Evolutionary conservation across 2,888 invertebrate species (phyloP).

Genomic region (Agrochola macilenta): DNA sequence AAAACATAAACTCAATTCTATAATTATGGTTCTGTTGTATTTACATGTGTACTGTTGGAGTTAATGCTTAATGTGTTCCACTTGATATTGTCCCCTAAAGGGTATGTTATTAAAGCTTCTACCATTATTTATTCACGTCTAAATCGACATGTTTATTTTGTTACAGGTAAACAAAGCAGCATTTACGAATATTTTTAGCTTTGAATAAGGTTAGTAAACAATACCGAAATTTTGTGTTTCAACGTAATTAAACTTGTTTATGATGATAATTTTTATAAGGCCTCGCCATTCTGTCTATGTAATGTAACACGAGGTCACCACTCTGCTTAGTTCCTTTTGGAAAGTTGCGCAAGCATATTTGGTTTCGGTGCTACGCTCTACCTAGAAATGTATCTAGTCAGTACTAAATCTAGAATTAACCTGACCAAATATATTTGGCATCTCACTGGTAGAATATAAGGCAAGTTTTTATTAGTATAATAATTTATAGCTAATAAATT

Average conservation of each 20-base stretch:
- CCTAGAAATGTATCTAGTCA: background rate
- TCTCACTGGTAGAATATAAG: constrained; percentile 9
- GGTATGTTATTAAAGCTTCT: constrained; percentile 34
- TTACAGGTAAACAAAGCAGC: constrained; percentile 82
- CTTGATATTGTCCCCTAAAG: constrained; percentile 2
- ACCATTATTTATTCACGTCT: constrained; percentile 63
- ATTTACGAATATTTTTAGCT: constrained; percentile 51
- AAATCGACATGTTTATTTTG: constrained; percentile 71
- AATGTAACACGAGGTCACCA: constrained; percentile 60
- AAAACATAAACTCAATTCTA: constrained; percentile 1
- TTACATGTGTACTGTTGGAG: constrained; percentile 17
- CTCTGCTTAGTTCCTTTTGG: constrained; percentile 56
- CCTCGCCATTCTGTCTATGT: constrained; percentile 43
- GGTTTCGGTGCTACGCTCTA: constrained; percentile 36
- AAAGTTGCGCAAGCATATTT: constrained; percentile 60
- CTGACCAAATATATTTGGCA: constrained; percentile 17
- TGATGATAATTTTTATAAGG: constrained; percentile 35
- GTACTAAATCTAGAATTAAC: constrained; percentile 20
- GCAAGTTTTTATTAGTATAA: constrained; percentile 11
- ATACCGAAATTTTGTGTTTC: constrained; percentile 43
- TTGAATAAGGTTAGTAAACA: constrained; percentile 67
- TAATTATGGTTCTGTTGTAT: constrained; percentile 13
- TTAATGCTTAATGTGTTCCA: constrained; percentile 28
- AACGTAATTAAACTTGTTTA: constrained; percentile 36
- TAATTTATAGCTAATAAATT: constrained; percentile 30